Evolutionary conservation across 2,888 invertebrate species (phyloP), one percentile per base, ranked within the genome.

Genomic region (Stegophylla sp.): DNA sequence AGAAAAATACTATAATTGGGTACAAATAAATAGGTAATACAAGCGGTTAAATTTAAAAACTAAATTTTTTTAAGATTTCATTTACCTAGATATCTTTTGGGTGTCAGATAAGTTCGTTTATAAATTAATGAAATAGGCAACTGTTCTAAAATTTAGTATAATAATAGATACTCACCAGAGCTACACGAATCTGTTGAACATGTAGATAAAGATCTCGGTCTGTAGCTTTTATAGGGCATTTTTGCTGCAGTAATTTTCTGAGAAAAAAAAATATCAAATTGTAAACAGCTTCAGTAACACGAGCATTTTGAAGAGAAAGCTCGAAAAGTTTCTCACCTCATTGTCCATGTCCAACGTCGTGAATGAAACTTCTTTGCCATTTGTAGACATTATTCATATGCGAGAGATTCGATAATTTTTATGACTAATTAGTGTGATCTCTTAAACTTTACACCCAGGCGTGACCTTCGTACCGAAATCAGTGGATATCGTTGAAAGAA

Each of bases 171-270:
- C 53, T 66, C 43, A 66, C 75, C 51, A n/a, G 64, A 64, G n/a
- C 79, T 79, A 61, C 71, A 79, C 0, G 79, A 79, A 71, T 79
- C 79, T 34, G 79, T 71, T 15, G 79, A 71, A 63, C 69, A 79
- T 5, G 79, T 79, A 51, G 79, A 79, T 41, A 79, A 28, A 45
- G 79, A 79, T 5, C 79, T 43, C 1, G 69, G 69, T 9, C 69
- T 79, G 41, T 71, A 61, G 23, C 69, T 79, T 41, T 79, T 79
- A 9, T 71, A 66, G 3, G 75, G 75, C 75, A 76, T 76, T 76
- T 76, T 76, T 7, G 41, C 64, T 13, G 64, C 75, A 12, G 64
- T 76, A 13, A 76, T 76, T 76, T 76, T 76, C 75, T 76, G 41
- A 1, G 26, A 17, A 26, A 1, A 26, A 26, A 34, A 41, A 23